These are phyloP conservation scores for Chironomus riparius DNA, from an alignment of 2,888 invertebrate species.

Conservation along the genomic window DNA sequence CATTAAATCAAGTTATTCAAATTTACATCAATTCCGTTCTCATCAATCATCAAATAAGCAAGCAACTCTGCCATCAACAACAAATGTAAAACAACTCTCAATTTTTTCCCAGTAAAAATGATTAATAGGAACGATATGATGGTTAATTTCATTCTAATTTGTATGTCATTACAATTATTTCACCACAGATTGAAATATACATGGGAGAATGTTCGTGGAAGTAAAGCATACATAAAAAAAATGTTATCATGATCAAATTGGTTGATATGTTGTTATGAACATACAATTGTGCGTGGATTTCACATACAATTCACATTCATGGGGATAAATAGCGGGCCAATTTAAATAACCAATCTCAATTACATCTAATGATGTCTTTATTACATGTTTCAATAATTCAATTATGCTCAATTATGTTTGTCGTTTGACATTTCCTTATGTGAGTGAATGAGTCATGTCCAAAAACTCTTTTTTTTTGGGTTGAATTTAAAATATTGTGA, in stretches of 20 bases:
- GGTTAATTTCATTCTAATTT: background rate
- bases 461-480: background rate
- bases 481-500: background rate
- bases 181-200: background rate
- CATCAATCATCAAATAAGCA: no score
- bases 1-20: no score
- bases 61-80: no score
- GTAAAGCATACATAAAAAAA: no score
- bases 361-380: constrained; percentile 14
- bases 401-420: background rate
- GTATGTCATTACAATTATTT: background rate
- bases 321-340: background rate
- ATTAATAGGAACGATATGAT: background rate
- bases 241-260: no score
- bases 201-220: no score
- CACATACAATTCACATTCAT: no score
- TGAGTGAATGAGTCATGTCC: background rate
- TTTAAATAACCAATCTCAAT: constrained; percentile 7
- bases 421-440: background rate
- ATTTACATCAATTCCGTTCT: no score
- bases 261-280: no score
- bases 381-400: constrained; percentile 18
- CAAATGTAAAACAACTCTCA: no score
- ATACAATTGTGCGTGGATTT: no score
- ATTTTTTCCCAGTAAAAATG: background rate